Evolutionary conservation across 1,140 invertebrate species (phyloP).

Genomic region (Ganaspis sp.): DNA sequence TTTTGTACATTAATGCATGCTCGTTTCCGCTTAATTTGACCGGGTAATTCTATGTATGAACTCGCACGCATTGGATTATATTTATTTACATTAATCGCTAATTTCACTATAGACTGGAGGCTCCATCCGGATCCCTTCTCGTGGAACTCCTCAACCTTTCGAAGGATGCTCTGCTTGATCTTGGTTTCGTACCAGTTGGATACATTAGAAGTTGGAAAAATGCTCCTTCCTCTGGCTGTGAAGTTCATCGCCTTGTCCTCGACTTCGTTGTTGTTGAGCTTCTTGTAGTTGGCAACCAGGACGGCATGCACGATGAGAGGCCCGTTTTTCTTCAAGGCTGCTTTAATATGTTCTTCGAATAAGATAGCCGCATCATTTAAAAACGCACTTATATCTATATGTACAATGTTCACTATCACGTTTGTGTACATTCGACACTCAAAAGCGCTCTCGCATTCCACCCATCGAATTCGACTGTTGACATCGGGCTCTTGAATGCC

Average conservation of each 20-base stretch:
- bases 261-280: not conserved
- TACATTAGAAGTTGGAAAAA: not conserved
- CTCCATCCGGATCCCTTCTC: constrained; percentile 33
- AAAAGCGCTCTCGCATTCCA: not conserved
- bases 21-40: not conserved
- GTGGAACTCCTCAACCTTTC: constrained; percentile 36
- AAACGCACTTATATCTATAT: constrained; percentile 8
- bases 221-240: not conserved
- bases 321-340: not conserved
- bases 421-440: not conserved
- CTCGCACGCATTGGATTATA: constrained; percentile 32
- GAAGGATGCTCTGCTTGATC: not conserved
- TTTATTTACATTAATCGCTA: constrained; percentile 30
- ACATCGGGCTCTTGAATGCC: not conserved
- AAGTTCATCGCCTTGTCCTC: not conserved
- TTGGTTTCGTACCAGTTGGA: not conserved
- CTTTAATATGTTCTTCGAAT: not conserved
- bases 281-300: not conserved
- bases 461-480: not conserved
- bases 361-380: not conserved
- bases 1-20: constrained; percentile 16
- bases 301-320: not conserved
- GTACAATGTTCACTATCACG: not conserved
- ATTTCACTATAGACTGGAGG: not conserved
- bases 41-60: constrained; percentile 28